Evolutionary conservation across 2,797 vertebrate species (phyloP).

Genomic region (Erethizon dorsatum): DNA sequence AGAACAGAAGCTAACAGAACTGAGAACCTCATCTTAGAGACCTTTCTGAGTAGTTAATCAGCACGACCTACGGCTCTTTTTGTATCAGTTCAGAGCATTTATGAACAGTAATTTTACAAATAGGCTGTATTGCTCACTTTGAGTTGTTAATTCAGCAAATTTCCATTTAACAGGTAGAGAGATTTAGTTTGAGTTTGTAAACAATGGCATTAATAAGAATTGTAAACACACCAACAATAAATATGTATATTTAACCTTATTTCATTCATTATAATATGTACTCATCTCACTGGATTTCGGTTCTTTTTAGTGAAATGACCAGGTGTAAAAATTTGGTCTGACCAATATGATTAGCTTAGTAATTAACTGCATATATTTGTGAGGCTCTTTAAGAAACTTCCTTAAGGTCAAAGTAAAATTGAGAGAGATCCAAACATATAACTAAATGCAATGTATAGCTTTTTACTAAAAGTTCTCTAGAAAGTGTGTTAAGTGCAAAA

Average conservation of each 20-base stretch:
- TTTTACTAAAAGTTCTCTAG: neutral
- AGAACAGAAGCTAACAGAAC: neutral
- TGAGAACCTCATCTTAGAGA: neutral
- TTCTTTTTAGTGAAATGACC: slow-evolving; percentile 43
- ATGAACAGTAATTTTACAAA: neutral
- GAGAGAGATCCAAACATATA: neutral
- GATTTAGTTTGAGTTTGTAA: neutral
- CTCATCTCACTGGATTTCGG: neutral
- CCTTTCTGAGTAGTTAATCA: neutral
- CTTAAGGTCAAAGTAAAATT: slow-evolving; percentile 43
- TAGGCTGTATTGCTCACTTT: neutral
- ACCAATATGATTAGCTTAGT: neutral
- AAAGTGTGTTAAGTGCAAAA: neutral
- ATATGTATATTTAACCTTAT: neutral
- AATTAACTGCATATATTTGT: slow-evolving; percentile 1
- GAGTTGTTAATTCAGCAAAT: slow-evolving; percentile 1
- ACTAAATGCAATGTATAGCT: neutral
- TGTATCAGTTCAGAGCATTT: neutral
- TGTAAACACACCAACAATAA: slow-evolving; percentile 17
- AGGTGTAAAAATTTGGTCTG: slow-evolving; percentile 3
- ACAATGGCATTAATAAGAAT: neutral
- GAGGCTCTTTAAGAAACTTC: neutral
- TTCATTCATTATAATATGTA: neutral
- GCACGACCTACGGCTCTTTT: neutral
- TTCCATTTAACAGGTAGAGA: neutral